Conservation (phyloP, 2,888 invertebrate genomes). For the Diaperis boleti region DNA sequence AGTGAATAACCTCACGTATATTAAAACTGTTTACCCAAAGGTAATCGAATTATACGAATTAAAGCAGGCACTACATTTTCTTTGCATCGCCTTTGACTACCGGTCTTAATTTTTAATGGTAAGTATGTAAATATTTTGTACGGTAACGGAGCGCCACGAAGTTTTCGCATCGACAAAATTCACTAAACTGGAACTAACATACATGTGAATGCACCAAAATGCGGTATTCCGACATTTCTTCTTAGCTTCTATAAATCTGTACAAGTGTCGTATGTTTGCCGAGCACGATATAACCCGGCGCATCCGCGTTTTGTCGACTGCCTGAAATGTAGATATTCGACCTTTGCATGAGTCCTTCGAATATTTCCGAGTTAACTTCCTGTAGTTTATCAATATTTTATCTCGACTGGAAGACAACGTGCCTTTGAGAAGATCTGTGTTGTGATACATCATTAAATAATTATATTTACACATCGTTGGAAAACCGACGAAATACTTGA, state of each 20-base stretch:
- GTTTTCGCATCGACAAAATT: conserved; percentile 24
- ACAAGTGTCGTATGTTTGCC: conserved; percentile 26
- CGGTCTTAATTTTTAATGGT: too few relatives aligned
- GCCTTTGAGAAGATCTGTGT: conserved; percentile 4
- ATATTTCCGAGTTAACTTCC: conserved; percentile 7
- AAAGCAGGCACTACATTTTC: too few relatives aligned
- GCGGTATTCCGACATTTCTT: conserved; percentile 29
- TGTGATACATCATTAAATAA: neutral
- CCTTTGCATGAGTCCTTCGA: conserved; percentile 10
- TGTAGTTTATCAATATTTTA: neutral
- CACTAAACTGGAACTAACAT: conserved; percentile 29
- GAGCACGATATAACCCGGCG: conserved; percentile 35
- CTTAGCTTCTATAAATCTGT: conserved; percentile 28
- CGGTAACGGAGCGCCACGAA: conserved; percentile 9
- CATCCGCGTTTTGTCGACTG: conserved; percentile 28
- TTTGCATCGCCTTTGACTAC: too few relatives aligned
- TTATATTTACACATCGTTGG: conserved; percentile 13
- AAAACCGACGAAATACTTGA: neutral
- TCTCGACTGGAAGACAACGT: conserved; percentile 1
- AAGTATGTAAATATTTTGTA: conserved; percentile 16
- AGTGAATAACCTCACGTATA: too few relatives aligned
- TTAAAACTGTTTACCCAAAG: too few relatives aligned
- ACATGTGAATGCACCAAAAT: conserved; percentile 36
- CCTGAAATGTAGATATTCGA: conserved; percentile 5
- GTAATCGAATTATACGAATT: too few relatives aligned